Evolutionary conservation across 2,113 vertebrate genomes (phyloP), one percentile per base, ranked within the genome.

Genomic region (Corythaixoides concolor): DNA sequence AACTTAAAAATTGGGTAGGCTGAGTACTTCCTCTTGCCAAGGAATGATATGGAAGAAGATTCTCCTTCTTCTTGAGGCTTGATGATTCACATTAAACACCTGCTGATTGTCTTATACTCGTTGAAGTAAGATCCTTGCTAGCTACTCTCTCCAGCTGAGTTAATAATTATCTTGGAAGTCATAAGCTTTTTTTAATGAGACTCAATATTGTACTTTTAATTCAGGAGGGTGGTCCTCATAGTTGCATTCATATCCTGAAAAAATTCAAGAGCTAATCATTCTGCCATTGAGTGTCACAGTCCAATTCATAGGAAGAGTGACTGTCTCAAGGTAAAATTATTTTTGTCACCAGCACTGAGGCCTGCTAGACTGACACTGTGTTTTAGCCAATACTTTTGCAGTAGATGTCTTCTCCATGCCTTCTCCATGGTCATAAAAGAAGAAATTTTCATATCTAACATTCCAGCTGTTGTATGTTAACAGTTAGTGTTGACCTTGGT

Each of bases 91-190:
- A 55, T 90, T 88, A 84, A 92, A 91, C 68, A 86, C 64, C 95
- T 86, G 85, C 90, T 88, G 81, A 88, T 80, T 86, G 90, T 90
- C 69, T 91, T 91, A n/a, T 27, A 80, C 50, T 69, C 73, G 58
- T 74, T 96, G 73, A 88, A 90, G 52, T 56, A 75, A 94, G 67
- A 86, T 80, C 63, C 55, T 72, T 84, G 59, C 79, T 74, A 85
- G 88, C 55, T 86, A 56, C 24, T 80, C 41, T 67, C 56, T 91
- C 95, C 75, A 86, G 60, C 92, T 84, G 88, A 90, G 93, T 75
- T 95, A 92, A 94, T 95, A 77, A 91, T 94, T 93, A 67, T 45
- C 47, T 92, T 93, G 85, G 82, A 96, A 95, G 37, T 84, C 85
- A 32, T 43, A 47, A 89, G 76, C 8, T 96, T 88, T 90, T 86